Evolutionary conservation across 2,888 invertebrate genomes (phyloP).

Genomic region (Oscheius sp.): DNA sequence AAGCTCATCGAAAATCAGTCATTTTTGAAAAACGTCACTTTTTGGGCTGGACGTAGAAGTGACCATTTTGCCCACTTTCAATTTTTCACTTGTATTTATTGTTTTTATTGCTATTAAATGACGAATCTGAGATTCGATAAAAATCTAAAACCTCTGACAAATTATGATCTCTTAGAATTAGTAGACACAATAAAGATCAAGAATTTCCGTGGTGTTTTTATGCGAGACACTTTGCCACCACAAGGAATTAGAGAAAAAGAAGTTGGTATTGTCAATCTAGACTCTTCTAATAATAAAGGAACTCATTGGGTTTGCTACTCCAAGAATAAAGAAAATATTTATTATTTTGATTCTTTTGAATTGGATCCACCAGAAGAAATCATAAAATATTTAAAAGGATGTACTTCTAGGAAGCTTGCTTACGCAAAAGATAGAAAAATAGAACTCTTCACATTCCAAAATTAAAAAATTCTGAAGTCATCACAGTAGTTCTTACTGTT

Average conservation of each 20-base stretch:
- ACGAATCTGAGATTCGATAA: background rate
- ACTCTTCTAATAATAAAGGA: conserved; percentile 24
- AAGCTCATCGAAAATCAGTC: too few relatives aligned
- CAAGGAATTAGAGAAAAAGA: conserved; percentile 10
- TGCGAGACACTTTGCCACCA: too few relatives aligned
- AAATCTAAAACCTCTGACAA: conserved; percentile 16
- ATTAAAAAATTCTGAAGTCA: conserved; percentile 44
- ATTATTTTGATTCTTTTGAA: conserved; percentile 22
- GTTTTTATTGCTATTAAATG: conserved; percentile 5
- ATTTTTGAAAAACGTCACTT: too few relatives aligned
- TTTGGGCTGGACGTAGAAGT: too few relatives aligned
- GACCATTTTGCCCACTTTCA: too few relatives aligned
- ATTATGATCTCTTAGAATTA: conserved; percentile 12
- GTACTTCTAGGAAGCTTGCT: conserved; percentile 9
- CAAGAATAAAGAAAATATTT: conserved; percentile 5
- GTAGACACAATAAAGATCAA: conserved; percentile 20
- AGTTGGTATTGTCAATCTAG: conserved; percentile 29
- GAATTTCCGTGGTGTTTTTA: conserved; percentile 20
- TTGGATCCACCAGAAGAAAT: conserved; percentile 22
- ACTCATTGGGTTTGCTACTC: conserved; percentile 32
- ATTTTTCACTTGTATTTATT: background rate
- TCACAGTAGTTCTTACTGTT: conserved; percentile 46
- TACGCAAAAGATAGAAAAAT: background rate
- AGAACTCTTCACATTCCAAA: conserved; percentile 26
- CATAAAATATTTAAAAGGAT: conserved; percentile 14